Evolutionary conservation across 2,888 invertebrate species (phyloP).

Genomic region (Noctua fimbriata): DNA sequence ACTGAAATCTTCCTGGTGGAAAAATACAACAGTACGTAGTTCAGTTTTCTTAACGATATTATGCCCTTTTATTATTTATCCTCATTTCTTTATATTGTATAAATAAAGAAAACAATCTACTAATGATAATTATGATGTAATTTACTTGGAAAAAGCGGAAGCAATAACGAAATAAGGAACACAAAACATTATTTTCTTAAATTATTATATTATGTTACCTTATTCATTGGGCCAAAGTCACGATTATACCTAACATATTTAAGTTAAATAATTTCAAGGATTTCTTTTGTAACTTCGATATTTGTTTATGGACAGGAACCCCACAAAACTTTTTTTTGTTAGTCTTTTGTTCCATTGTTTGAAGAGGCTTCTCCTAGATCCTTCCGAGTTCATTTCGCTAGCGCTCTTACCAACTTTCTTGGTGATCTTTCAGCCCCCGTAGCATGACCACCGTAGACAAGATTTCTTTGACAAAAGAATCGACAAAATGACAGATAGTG

Average conservation of each 20-base stretch:
- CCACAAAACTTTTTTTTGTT: background rate
- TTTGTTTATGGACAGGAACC: background rate
- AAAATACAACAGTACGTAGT: background rate
- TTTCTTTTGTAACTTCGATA: background rate
- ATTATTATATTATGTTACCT: slow-evolving; percentile 19
- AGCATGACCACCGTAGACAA: too few species aligned
- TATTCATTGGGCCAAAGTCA: slow-evolving; percentile 2
- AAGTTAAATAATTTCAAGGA: background rate
- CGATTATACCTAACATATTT: background rate
- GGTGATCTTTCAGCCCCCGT: too few species aligned
- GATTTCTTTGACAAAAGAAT: too few species aligned
- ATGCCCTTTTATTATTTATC: background rate
- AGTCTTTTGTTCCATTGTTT: background rate
- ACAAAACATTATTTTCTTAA: slow-evolving; percentile 18
- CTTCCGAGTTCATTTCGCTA: background rate
- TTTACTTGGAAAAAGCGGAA: slow-evolving; percentile 12
- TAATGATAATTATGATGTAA: slow-evolving; percentile 31
- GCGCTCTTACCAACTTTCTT: background rate
- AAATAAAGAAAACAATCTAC: slow-evolving; percentile 9
- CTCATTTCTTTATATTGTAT: slow-evolving; percentile 5
- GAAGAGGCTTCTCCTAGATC: background rate
- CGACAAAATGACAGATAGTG: too few species aligned
- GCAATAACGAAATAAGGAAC: slow-evolving; percentile 11
- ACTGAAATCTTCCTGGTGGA: background rate
- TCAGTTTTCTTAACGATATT: background rate